phyloP scores from a whole-genome alignment of 2,888 invertebrate species.

The Drosophila koepferae region DNA sequence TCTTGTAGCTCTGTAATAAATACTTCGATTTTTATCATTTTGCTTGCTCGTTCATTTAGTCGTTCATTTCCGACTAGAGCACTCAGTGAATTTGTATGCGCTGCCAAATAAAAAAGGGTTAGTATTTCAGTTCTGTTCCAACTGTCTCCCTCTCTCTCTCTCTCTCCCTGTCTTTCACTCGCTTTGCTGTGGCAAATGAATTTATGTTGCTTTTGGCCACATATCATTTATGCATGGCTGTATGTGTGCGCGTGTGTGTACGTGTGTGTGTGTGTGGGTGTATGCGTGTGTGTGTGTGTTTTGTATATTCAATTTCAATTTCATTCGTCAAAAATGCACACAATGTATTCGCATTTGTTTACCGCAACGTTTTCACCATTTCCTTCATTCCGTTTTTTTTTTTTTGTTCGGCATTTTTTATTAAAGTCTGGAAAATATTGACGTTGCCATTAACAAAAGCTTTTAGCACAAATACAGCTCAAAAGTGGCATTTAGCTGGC shows the following conservation, averaged over 20 bases:
- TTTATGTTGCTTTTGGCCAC: constrained; percentile 64
- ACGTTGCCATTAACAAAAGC: constrained; percentile 74
- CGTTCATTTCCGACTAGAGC: background rate
- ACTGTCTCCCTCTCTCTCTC: background rate
- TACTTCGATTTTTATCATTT: no score
- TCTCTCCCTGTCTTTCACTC: background rate
- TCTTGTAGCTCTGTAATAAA: no score
- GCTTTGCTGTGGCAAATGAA: constrained; percentile 54
- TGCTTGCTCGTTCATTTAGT: background rate
- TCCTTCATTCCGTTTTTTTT: constrained; percentile 3
- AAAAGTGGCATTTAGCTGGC: constrained; percentile 50
- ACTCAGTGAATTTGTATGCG: constrained; percentile 7
- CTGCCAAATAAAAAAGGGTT: constrained; percentile 56
- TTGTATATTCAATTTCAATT: constrained; percentile 63
- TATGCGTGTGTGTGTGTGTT: constrained; percentile 8
- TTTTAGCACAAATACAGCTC: constrained; percentile 66
- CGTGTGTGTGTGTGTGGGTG: constrained; percentile 7
- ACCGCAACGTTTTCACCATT: constrained; percentile 43
- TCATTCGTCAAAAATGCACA: constrained; percentile 66
- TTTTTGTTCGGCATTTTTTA: constrained; percentile 30
- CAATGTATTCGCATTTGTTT: constrained; percentile 59
- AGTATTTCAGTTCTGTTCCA: constrained; percentile 30
- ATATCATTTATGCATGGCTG: constrained; percentile 22
- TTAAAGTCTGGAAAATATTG: constrained; percentile 66
- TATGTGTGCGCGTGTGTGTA: constrained; percentile 3